Base-by-base conservation (phyloP, 2,888 invertebrate genomes). In the Macrosiphum euphorbiae region DNA sequence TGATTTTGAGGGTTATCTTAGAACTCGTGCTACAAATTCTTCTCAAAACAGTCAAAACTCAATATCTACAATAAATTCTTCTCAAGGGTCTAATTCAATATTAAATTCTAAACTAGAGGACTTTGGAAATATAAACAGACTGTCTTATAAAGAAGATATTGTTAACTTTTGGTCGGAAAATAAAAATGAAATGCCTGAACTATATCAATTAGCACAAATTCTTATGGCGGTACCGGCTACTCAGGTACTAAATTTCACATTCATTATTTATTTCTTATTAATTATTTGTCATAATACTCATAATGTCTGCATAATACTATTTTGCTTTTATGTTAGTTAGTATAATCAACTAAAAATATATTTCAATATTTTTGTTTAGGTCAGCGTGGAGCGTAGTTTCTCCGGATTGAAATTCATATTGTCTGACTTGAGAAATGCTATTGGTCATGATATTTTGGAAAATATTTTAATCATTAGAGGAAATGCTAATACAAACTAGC, bases 141-240 rank as follows among this genome's bases (percentile, higher is more conserved):
- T 50, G 50, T 50, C 50, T 20, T 84, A 84, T 35, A 84, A 84
- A 84, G 41, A 41, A 84, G 84, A 84, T 84, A 84, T 84, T 84
- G 84, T 84, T 13, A 41, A 84, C 35, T 84, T 84, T 84, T 84
- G 84, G 84, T 41, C 35, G 1, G 84, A 84, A 84, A 84, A 84
- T 41, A 84, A 84, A 84, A 84, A 35, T 84, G 84, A 35, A 84
- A 84, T 84, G 35, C 84, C 35, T 35, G 84, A 84, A 84, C 84
- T 84, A 84, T 84, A 20, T 84, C 35, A 84, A 84, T 16, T 84
- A 7, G 35, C 84, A 16, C 84, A 84, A 84, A 84, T 84, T 84
- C 84, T 84, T 84, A 84, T 84, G 35, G 84, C 84, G 24, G 84
- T 84, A 41, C 84, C 84, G 24, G 35, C 84, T 41, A 84, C 84